Evolutionary conservation across 2,888 invertebrate genomes (phyloP).

Genomic region (Epistrophe grossulariae): DNA sequence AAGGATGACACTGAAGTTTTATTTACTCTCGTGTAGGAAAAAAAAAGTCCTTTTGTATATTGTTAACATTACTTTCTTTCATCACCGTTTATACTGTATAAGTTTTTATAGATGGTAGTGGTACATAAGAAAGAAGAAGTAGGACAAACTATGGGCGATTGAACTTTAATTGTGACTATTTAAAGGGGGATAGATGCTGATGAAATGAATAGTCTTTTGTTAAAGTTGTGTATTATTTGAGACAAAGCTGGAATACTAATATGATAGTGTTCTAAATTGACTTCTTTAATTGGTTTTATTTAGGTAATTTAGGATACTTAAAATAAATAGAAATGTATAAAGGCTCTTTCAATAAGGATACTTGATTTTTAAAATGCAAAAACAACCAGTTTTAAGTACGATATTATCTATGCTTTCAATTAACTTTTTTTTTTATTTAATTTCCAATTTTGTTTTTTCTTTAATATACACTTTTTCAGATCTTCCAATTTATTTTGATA

Average conservation of each 20-base stretch:
- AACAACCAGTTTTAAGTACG: no score
- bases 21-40: background rate
- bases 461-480: no score
- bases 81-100: background rate
- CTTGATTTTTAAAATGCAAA: no score
- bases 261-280: background rate
- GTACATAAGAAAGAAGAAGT: background rate
- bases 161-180: conserved; percentile 11
- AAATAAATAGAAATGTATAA: no score
- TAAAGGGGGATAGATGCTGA: background rate
- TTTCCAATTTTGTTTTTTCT: no score
- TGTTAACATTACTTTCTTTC: background rate
- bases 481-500: no score
- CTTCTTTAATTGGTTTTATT: no score
- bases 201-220: background rate
- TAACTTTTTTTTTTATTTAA: no score
- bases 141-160: background rate
- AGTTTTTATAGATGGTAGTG: no score
- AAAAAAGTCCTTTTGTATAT: background rate
- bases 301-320: no score
- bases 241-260: background rate
- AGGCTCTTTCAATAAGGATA: no score
- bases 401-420: no score
- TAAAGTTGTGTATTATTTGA: background rate
- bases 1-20: conserved; percentile 7